These are phyloP conservation scores for Phengaris alcon DNA, from an alignment of 2,888 invertebrate genomes.

Conservation along the genomic window DNA sequence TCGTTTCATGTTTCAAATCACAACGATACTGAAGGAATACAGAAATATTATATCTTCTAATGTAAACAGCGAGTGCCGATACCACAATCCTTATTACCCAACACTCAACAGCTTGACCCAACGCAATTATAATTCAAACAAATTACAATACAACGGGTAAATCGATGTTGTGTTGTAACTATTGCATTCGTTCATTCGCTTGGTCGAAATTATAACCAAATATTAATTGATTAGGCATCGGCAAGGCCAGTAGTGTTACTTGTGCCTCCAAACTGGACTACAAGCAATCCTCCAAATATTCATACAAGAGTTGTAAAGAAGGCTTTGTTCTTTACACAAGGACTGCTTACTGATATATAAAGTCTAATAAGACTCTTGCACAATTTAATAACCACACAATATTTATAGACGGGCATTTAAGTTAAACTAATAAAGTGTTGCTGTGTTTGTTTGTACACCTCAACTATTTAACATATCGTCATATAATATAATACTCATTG, in stretches of 20 bases:
- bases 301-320: no score
- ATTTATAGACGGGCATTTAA: no score
- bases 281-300: no score
- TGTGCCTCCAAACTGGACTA: no score
- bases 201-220: background rate
- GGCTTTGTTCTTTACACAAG: no score
- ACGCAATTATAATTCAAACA: constrained; percentile 9
- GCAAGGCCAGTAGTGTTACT: background rate
- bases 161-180: background rate
- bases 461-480: no score
- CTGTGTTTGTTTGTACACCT: no score
- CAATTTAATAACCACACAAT: no score
- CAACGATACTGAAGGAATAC: background rate
- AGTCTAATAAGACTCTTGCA: no score
- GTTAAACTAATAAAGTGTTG: no score
- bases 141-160: constrained; percentile 19
- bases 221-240: background rate
- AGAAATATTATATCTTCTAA: background rate
- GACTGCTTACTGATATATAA: no score
- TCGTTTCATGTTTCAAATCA: background rate
- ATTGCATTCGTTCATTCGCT: constrained; percentile 10
- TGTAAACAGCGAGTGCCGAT: background rate
- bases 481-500: no score
- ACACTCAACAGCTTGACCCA: background rate
- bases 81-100: constrained; percentile 3